Percentiles rank a stretch among this genome's conserved stretches.
Conservation (phyloP, 2,797 vertebrate genomes). For the Amblyopsis hoosieri region DNA sequence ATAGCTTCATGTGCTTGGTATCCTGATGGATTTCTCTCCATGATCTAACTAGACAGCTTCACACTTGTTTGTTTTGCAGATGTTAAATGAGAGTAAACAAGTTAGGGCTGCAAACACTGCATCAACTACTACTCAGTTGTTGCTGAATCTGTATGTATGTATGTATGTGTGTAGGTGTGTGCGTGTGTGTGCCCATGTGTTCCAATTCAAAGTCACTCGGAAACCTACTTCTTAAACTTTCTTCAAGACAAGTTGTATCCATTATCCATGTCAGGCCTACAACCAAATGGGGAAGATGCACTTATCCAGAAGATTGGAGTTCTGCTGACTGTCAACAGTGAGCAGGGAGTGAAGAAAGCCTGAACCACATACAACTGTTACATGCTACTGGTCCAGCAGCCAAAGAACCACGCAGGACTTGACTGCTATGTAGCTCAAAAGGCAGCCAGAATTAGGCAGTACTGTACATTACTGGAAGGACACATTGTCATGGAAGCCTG, state of each 20-base stretch:
- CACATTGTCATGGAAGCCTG: slow-evolving; percentile 18
- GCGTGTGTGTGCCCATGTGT: not conserved
- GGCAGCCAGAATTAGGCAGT: slow-evolving; percentile 37
- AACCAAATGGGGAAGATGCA: not conserved
- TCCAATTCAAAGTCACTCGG: not conserved
- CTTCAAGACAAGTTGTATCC: not conserved
- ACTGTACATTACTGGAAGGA: slow-evolving; percentile 15
- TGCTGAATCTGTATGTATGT: not conserved
- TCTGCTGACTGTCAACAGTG: slow-evolving; percentile 25
- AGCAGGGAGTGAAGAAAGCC: slow-evolving; percentile 17
- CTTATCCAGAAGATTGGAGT: slow-evolving; percentile 6
- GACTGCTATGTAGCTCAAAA: slow-evolving; percentile 35
- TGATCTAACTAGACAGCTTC: slow-evolving; percentile 77
- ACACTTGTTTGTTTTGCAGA: slow-evolving; percentile 72
- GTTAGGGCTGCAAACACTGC: slow-evolving; percentile 3
- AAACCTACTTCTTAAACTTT: not conserved
- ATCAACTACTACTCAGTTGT: slow-evolving; percentile 1
- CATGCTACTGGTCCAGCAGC: slow-evolving; percentile 45
- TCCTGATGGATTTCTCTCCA: slow-evolving; percentile 57
- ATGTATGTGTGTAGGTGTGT: not conserved
- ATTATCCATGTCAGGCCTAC: not conserved
- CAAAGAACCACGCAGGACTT: slow-evolving; percentile 17
- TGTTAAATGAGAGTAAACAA: slow-evolving; percentile 16
- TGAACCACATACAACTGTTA: slow-evolving; percentile 8
- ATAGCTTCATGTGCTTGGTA: slow-evolving; percentile 78